These are phyloP conservation scores for Talpa occidentalis DNA, from an alignment of 2,113 vertebrate genomes.

Conservation along the genomic window DNA sequence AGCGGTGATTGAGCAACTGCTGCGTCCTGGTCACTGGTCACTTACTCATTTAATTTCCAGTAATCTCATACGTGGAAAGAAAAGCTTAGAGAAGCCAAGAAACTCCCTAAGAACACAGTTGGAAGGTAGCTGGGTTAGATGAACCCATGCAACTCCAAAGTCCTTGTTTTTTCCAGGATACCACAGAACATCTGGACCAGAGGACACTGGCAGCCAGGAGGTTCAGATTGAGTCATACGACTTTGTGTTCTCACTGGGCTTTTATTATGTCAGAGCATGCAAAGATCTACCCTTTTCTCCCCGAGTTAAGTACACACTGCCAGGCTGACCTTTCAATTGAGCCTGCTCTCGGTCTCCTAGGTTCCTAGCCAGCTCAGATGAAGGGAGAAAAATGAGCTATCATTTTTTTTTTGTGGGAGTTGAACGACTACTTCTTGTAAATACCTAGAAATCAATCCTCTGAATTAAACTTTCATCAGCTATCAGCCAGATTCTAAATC, in stretches of 20 bases:
- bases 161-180: not conserved
- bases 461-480: conserved; percentile 49
- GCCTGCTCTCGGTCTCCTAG: not conserved
- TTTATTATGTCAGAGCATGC: not conserved
- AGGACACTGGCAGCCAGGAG: not conserved
- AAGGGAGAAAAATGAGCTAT: conserved; percentile 31
- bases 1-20: not conserved
- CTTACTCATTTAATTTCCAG: not conserved
- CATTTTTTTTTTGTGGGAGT: not conserved
- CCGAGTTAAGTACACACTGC: not conserved
- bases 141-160: not conserved
- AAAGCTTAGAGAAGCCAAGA: not conserved
- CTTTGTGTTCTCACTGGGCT: not conserved
- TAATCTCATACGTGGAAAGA: not conserved
- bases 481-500: not conserved
- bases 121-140: not conserved
- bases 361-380: not conserved
- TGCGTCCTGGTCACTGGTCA: not conserved
- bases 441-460: conserved; percentile 41
- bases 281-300: conserved; percentile 16
- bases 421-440: not conserved
- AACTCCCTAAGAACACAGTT: not conserved
- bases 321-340: conserved; percentile 30
- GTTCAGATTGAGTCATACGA: not conserved
- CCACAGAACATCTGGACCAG: accelerated